Evolutionary conservation across 2,113 vertebrate species (phyloP), one percentile per base, ranked within the genome.

Genomic region (Pseudopipra pipra): DNA sequence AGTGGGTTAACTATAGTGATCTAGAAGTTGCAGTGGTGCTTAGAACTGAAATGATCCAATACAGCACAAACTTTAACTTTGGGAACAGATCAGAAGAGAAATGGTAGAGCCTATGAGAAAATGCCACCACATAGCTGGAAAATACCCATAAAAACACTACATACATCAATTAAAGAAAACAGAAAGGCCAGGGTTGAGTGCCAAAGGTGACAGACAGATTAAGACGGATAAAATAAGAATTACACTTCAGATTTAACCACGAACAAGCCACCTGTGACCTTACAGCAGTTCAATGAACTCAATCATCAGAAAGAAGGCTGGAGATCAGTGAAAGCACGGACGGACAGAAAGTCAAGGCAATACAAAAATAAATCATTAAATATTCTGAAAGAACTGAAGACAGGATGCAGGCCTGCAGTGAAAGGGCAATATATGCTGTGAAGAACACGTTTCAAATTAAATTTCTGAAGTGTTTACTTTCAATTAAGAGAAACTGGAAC

Each of bases 151-250:
- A 56, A 79, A 93, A 55, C 14, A 58, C 2, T 4, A 44, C 11
- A 25, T 22, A 44, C 5, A 30, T 58, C 0, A 31, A 67, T 43
- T 41, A 41, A 72, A 65, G 27, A 44, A 91, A 87, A 49, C 44
- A 85, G 61, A 92, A 76, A 30, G 77, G 65, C 37, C 39, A 58
- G 73, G 9, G 19, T 12, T 24, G 28, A 66, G 46, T 68, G 65
- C 25, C 79, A 95, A 93, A 81, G 82, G 81, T 89, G 80, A 70
- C 72, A 97, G 90, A 94, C 88, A 84, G 81, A 85, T 67, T 85
- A 91, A 74, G 61, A 66, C 0, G 1, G 70, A 87, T 72, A 44
- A 92, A 90, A 79, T 31, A 41, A 82, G 87, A 94, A 87, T 82
- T 58, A 84, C 11, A 20, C 19, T 52, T 92, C 78, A 92, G 73